Evolutionary conservation across 2,113 vertebrate genomes (phyloP), one percentile per base, ranked within the genome.

Genomic region (Oncorhynchus tshawytscha): DNA sequence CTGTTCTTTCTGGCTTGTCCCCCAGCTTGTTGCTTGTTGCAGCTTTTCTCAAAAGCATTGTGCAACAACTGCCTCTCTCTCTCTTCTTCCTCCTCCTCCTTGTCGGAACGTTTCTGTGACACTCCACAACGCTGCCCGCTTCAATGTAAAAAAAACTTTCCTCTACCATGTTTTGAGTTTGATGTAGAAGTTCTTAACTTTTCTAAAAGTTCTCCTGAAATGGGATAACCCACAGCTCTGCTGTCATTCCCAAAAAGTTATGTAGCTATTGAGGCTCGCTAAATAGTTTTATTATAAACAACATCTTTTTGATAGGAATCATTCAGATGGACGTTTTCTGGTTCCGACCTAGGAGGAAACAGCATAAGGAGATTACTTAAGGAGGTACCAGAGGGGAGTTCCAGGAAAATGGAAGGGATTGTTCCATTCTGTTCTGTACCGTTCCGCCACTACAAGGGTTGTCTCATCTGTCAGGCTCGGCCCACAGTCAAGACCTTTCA

Each of bases 1-100:
- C 78, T 83, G 82, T 71, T 80, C 82, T 48, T 51, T 57, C 72
- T 62, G 75, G 75, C 69, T 25, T 34, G 27, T 71, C 27, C 78
- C 25, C 67, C 60, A 45, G 39, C 34, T 18, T 54, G 51, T 54
- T 64, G 67, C 67, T 27, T 27, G 27, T 27, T 48, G 59, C 67
- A 49, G 29, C 68, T 49, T 48, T 59, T 74, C 80, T 66, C 20
- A 49, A 69, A 67, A 31, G 65, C 74, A 59, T 72, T 73, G 64
- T 24, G 4, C 74, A 62, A 66, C n/a, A 54, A 25, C 25, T 5
- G 25, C 51, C 72, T 65, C 25, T 64, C 74, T 39, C 34, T 67
- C 11, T 15, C 24, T 25, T 27, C 25, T 15, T 67, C 25, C 65
- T 60, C 57, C 57, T 16, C 70, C 54, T 7, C 48, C 70, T 45